Evolutionary conservation across 2,888 invertebrate genomes (phyloP).

Genomic region (Cantharis rustica): DNA sequence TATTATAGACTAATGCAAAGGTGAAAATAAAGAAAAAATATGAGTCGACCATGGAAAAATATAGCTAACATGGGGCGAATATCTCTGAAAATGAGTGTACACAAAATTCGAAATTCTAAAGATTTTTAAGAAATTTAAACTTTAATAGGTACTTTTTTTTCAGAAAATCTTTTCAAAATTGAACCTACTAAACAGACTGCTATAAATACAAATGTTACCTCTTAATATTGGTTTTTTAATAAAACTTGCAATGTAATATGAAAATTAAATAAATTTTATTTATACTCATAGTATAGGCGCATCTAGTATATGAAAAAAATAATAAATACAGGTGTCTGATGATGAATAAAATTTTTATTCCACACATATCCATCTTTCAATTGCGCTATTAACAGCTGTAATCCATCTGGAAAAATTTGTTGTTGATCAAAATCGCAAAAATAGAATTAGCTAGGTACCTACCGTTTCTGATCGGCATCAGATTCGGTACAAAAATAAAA

Average conservation of each 20-base stretch:
- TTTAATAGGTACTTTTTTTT: no score
- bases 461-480: background rate
- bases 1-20: no score
- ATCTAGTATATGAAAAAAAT: background rate
- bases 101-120: no score
- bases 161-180: no score
- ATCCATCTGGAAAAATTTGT: background rate
- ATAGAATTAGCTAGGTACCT: background rate
- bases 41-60: no score
- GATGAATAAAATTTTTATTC: background rate
- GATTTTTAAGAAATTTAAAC: no score
- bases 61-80: no score
- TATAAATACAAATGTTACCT: no score
- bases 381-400: background rate
- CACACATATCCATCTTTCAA: background rate
- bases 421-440: background rate
- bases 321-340: background rate
- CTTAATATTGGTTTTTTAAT: background rate
- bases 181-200: no score
- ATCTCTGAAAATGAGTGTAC: no score
- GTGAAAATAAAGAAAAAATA: no score
- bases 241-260: background rate
- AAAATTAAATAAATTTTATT: background rate
- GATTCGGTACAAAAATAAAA: background rate
- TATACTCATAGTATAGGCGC: background rate